Base-by-base conservation (phyloP, 2,888 invertebrate genomes). In the Peribatodes rhomboidaria region DNA sequence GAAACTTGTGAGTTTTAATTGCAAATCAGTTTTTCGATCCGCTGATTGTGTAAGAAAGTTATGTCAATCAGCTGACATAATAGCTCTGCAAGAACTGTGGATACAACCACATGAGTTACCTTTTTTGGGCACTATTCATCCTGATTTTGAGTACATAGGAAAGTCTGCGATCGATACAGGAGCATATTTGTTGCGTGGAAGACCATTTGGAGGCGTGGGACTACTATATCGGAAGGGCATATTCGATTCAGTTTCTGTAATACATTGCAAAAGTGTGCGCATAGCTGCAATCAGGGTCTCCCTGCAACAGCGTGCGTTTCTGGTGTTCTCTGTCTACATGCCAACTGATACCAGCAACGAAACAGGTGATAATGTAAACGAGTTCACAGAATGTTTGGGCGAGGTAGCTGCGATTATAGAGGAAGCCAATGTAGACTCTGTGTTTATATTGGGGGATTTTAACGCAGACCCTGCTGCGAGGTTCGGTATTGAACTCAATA, bases 81-180 rank as follows among this genome's bases (percentile, higher is more conserved):
- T 74, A n/a, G 72, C 73, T 0, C 65, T 75, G 1, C 74, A 75
- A 20, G 74, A 77, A 22, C 71, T 70, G 0, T 77, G 77, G 74
- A 53, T 76, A 3, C 42, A 75, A 9, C 75, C 72, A 0, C 64
- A 76, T 13, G 74, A 77, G 16, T 18, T 77, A 0, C 33, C 67
- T 0, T 68, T 57, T 10, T 58, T 77, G 1, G 63, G 67, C 27
- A 63, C 44, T 1, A 57, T 79, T 8, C 44, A 74, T 52, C 33
- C 59, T 9, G 57, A 68, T 4, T 80, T 77, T 46, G 62, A 46
- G 0, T 74, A 47, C 41, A 68, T 68, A 0, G 76, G 75, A 1
- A 70, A 55, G 11, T 77, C 78, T 0, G 69, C 76, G 0, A 71
- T 80, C 8, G 76, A 76, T 39, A 75, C 75, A 0, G 62, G 72